Percentiles rank a stretch among this genome's conserved stretches.
Evolutionary conservation across 2,113 vertebrate genomes (phyloP).

Genomic region (Puma concolor): DNA sequence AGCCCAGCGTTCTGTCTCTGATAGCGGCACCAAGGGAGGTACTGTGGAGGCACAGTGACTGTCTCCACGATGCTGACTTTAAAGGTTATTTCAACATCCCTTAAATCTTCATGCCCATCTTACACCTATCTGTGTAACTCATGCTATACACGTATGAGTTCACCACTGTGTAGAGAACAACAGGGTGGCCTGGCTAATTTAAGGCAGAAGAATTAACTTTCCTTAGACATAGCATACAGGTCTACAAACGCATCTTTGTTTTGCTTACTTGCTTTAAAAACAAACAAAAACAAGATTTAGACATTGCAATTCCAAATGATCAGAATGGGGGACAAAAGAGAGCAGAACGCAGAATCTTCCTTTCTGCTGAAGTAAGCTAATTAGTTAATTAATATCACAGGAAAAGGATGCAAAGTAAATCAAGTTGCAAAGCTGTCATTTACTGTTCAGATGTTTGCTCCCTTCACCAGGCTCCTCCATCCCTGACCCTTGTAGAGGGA

Average conservation of each 20-base stretch:
- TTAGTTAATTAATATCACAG: background rate
- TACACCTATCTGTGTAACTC: background rate
- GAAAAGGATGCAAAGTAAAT: background rate
- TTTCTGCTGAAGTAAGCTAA: background rate
- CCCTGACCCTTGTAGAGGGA: fast-evolving
- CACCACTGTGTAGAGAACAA: background rate
- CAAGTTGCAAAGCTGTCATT: background rate
- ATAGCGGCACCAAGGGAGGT: fast-evolving
- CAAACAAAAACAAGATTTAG: background rate
- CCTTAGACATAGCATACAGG: background rate
- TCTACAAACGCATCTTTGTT: background rate
- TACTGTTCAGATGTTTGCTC: too few relatives aligned
- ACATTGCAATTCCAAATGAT: background rate
- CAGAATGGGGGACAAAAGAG: background rate
- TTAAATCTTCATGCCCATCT: background rate
- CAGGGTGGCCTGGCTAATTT: background rate
- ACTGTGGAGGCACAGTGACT: background rate
- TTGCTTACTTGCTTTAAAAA: background rate
- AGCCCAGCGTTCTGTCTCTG: background rate
- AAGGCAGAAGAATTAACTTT: background rate
- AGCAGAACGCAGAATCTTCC: background rate
- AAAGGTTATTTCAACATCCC: background rate
- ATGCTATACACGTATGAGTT: background rate
- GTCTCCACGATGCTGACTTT: background rate
- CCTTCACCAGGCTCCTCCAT: background rate